These are phyloP conservation scores for Ylistrum balloti DNA, from an alignment of 1,140 invertebrate species.

Conservation along the genomic window DNA sequence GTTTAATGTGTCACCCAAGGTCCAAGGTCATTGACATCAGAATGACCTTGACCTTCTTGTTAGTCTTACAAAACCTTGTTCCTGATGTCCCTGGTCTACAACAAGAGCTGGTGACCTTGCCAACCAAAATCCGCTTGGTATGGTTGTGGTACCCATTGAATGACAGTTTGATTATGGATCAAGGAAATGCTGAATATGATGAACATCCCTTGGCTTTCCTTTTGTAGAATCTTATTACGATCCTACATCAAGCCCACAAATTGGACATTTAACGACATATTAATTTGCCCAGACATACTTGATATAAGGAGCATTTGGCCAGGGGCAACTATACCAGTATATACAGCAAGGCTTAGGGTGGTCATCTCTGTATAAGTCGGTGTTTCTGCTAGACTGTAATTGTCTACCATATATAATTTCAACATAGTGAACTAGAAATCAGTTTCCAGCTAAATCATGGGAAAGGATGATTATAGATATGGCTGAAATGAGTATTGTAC, in stretches of 20 bases:
- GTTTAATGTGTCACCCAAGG: no score
- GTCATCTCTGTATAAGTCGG: neutral
- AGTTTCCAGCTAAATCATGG: neutral
- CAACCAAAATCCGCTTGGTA: no score
- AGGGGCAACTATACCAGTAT: neutral
- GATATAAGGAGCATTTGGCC: neutral
- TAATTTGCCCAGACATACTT: neutral
- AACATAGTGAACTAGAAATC: neutral
- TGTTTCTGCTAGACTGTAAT: neutral
- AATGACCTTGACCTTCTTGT: no score
- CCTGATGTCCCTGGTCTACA: no score
- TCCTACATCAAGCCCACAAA: neutral
- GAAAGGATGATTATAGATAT: no score
- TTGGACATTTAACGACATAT: neutral
- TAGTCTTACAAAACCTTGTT: no score
- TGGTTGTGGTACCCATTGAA: no score
- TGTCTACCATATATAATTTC: neutral
- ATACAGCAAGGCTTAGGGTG: no score
- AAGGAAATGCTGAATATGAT: neutral
- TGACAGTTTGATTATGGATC: no score
- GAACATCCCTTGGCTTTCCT: neutral
- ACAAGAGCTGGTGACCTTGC: no score
- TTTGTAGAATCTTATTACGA: neutral
- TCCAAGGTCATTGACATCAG: no score
- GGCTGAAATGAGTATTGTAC: no score